Evolutionary conservation across 2,888 invertebrate genomes (phyloP).

Genomic region (Actias luna): DNA sequence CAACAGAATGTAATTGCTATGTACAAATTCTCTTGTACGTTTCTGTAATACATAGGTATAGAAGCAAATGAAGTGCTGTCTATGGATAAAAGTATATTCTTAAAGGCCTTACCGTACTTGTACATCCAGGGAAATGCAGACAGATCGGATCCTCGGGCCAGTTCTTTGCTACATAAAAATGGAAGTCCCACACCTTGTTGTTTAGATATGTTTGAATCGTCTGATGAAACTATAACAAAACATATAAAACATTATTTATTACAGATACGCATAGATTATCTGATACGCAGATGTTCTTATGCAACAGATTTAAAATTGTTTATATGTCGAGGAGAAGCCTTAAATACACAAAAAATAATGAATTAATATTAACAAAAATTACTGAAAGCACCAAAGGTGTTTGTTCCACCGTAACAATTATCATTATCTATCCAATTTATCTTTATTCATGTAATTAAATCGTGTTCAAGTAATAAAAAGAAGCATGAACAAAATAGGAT

Average conservation of each 20-base stretch:
- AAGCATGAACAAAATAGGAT: neutral
- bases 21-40: neutral
- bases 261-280: too few relatives aligned
- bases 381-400: neutral
- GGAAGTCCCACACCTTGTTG: conserved; percentile 94
- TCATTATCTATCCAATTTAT: neutral
- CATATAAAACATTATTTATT: too few relatives aligned
- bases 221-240: conserved; percentile 90
- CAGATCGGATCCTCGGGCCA: conserved; percentile 93
- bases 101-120: conserved; percentile 86
- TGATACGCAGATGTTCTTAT: too few relatives aligned
- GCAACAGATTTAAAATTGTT: too few relatives aligned
- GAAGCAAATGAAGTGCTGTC: neutral
- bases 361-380: neutral
- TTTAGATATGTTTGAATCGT: conserved; percentile 93
- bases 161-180: conserved; percentile 93
- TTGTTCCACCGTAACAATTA: neutral
- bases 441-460: neutral
- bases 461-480: neutral
- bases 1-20: neutral
- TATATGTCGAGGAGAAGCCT: too few relatives aligned
- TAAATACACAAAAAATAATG: too few relatives aligned
- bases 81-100: neutral
- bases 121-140: conserved; percentile 94
- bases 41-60: too few relatives aligned